Evolutionary conservation across 2,113 vertebrate genomes (phyloP), one percentile per base, ranked within the genome.

Genomic region (Trematomus loennbergii): DNA sequence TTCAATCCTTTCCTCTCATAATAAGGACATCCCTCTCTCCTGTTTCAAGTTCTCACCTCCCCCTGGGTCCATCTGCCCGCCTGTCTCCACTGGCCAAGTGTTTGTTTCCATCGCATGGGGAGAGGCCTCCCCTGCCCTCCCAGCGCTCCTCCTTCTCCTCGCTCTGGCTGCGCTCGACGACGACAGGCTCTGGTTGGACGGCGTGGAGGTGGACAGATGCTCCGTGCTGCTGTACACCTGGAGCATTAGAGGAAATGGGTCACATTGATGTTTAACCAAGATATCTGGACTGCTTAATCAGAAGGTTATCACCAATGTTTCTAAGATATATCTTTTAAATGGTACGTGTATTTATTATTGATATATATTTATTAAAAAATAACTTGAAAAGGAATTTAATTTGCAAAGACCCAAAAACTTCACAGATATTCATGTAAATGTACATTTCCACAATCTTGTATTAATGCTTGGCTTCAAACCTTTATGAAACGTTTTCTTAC

Each of bases 181-280:
- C 0, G 95, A 95, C 9, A 95, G 91, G 82, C 94, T 95, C 25
- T 95, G 94, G 3, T 92, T 92, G 78, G 96, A 95, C 17, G 96
- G 95, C 1, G 93, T 95, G 0, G 97, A 97, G 84, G 93, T 94
- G 0, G 97, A 97, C 90, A 99, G 94, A 87, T 96, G 96, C 84
- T 99, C 98, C 0, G 97, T 96, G 91, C 98, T 99, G 95, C 97
- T 97, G 88, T 99, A 99, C 59, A 99, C 98, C 98, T 99, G 78
- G 13, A 9, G 36, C 86, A 40, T 13, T 66, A 7, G n/a, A 68
- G 5, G 48, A 36, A 48, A 58, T 25, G 0, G 12, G 17, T 66
- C 18, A 54, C 5, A 9, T 8, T 1, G 20, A 70, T 12, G 36
- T 75, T 76, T 20, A 12, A 55, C 18, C 7, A 12, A 43, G 13